Conservation (phyloP, 2,797 vertebrate species). For the Tenualosa ilisha region DNA sequence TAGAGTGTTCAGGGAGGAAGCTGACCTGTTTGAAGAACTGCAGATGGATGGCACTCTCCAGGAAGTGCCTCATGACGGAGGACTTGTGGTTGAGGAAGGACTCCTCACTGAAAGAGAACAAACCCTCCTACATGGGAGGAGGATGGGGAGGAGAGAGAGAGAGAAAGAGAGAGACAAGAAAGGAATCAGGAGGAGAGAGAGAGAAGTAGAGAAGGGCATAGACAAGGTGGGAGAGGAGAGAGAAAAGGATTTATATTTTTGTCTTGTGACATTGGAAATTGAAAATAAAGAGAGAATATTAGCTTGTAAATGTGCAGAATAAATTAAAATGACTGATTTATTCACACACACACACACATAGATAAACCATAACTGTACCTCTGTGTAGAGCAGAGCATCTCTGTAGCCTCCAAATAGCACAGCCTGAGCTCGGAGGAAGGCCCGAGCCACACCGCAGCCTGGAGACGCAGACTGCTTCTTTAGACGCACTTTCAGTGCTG, state of each 20-base stretch:
- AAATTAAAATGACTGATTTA: not conserved
- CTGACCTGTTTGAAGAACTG: conserved; percentile 90
- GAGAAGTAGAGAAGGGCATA: not conserved
- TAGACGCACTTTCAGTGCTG: conserved; percentile 78
- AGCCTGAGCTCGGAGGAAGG: conserved; percentile 86
- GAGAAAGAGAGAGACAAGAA: not conserved
- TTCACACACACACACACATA: not conserved
- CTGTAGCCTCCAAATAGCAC: conserved; percentile 87
- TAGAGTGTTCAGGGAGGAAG: not conserved
- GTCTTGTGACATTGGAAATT: no score
- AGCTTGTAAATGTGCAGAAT: no score
- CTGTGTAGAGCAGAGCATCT: conserved; percentile 71
- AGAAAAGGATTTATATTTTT: no score
- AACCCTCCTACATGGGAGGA: conserved; percentile 68
- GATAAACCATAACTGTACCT: conserved; percentile 57
- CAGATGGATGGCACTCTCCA: conserved; percentile 81
- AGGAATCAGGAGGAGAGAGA: not conserved
- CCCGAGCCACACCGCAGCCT: conserved; percentile 82
- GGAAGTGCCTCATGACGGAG: conserved; percentile 77
- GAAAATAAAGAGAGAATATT: no score
- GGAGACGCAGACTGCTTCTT: conserved; percentile 80
- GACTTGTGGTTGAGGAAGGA: conserved; percentile 82
- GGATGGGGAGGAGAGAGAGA: not conserved
- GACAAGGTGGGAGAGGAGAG: not conserved
- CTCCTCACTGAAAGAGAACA: conserved; percentile 77